These are phyloP conservation scores for Hapalemur alaotrensis DNA, from an alignment of 2,797 vertebrate species.

Conservation along the genomic window DNA sequence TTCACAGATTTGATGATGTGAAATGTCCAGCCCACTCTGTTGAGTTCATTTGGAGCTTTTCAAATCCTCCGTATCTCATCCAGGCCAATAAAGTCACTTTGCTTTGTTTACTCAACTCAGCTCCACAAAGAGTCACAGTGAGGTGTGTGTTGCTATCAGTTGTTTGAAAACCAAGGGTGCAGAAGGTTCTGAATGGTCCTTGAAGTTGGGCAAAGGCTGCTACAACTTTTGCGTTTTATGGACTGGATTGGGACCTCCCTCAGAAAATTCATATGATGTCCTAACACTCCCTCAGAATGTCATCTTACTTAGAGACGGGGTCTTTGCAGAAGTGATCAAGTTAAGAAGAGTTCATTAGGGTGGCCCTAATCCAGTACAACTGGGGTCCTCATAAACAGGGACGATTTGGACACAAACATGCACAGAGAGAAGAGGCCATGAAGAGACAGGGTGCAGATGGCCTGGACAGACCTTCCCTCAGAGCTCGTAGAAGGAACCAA, in stretches of 20 bases:
- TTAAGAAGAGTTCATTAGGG: background rate
- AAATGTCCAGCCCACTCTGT: background rate
- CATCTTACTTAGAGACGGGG: background rate
- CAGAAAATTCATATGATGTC: background rate
- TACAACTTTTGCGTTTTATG: background rate
- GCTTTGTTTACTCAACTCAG: background rate
- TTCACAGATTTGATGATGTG: background rate
- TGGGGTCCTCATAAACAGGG: background rate
- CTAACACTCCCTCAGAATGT: background rate
- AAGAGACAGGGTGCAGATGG: background rate
- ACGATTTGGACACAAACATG: no score
- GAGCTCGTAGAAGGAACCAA: background rate
- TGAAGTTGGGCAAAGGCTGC: background rate
- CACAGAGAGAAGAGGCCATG: background rate
- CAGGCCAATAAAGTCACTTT: background rate
- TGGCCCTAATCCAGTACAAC: background rate
- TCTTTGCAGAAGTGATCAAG: background rate
- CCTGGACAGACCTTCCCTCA: background rate
- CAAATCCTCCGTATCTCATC: background rate
- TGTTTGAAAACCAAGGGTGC: background rate
- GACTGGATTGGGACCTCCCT: background rate
- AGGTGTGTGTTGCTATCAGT: accelerated
- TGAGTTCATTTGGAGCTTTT: background rate
- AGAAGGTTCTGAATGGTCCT: background rate
- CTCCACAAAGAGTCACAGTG: background rate